Evolutionary conservation across 2,797 vertebrate species (phyloP).

Genomic region (Chaunax sp.): DNA sequence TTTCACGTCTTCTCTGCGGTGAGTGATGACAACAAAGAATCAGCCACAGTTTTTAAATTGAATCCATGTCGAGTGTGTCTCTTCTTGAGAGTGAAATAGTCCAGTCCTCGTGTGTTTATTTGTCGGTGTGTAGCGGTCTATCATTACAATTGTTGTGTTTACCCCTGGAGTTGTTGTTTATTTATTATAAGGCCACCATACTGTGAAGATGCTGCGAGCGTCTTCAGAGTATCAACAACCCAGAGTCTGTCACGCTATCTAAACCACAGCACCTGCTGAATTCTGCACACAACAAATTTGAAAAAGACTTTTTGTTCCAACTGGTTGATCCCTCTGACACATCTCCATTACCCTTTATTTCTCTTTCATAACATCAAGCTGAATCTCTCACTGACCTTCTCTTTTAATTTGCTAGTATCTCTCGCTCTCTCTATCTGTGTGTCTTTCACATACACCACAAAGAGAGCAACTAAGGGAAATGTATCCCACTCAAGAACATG

Average conservation of each 20-base stretch:
- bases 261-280: slow-evolving; percentile 62
- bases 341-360: slow-evolving; percentile 27
- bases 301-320: slow-evolving; percentile 34
- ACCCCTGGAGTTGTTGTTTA: slow-evolving; percentile 79
- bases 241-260: slow-evolving; percentile 81
- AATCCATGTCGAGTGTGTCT: slow-evolving; percentile 48
- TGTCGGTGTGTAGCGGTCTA: slow-evolving; percentile 61
- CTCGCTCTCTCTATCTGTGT: slow-evolving; percentile 29
- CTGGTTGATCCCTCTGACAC: slow-evolving; percentile 38
- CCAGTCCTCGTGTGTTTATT: slow-evolving; percentile 52
- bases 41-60: slow-evolving; percentile 62
- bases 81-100: slow-evolving; percentile 60
- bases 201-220: slow-evolving; percentile 77
- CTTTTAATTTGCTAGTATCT: slow-evolving; percentile 23
- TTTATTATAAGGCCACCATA: slow-evolving; percentile 89
- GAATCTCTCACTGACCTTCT: slow-evolving; percentile 34
- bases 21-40: slow-evolving; percentile 56
- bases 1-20: slow-evolving; percentile 58
- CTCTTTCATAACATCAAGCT: slow-evolving; percentile 34
- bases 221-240: slow-evolving; percentile 95
- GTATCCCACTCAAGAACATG: slow-evolving; percentile 26
- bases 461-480: slow-evolving; percentile 32
- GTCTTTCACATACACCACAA: slow-evolving; percentile 24
- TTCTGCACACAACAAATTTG: slow-evolving; percentile 60
- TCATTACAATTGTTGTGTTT: slow-evolving; percentile 58